Evolutionary conservation across 2,113 vertebrate genomes (phyloP), one percentile per base, ranked within the genome.

Genomic region (Serilophus lunatus): DNA sequence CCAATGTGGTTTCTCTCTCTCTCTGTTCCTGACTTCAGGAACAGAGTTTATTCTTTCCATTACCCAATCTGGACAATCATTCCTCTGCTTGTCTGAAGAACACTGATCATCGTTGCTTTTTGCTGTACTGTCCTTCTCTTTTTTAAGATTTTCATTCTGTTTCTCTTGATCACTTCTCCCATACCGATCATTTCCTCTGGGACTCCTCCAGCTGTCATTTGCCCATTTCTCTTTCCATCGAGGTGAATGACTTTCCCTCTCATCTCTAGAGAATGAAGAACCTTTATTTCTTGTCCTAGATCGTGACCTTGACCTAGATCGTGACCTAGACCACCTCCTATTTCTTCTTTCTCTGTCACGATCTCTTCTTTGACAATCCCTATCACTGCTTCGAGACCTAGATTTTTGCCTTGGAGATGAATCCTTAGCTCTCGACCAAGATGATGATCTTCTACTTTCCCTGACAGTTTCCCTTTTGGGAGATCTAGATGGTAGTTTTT

Each of bases 61-160:
- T 31, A 99, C 98, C 99, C 99, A 99, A 59, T 97, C 99, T 7
- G 99, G 99, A 92, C 99, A 99, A 25, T 99, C 98, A 28, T 97
- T 98, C 91, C 97, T 98, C 70, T 85, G 82, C 82, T 97, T 98
- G 13, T 99, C 99, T 17, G 98, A 97, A 44, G 98, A 98, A 93
- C 89, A 91, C 2, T 95, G 92, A 60, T 98, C 98, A 36, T 98
- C 53, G 9, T 70, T 93, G 40, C 8, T 97, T 70, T 97, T 97
- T 53, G 97, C 98, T 88, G 97, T 83, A 72, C 85, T 97, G 63
- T 97, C 97, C 51, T 97, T 94, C 51, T 98, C 98, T 94, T 98
- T 98, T 89, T 97, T 76, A 93, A 98, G 65, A 87, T 96, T 96
- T 96, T 98, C 98, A 88, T 96, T 97, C 59, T 97, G 97, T 93